Conservation (phyloP, 2,797 vertebrate species). For the Melanitta fusca region DNA sequence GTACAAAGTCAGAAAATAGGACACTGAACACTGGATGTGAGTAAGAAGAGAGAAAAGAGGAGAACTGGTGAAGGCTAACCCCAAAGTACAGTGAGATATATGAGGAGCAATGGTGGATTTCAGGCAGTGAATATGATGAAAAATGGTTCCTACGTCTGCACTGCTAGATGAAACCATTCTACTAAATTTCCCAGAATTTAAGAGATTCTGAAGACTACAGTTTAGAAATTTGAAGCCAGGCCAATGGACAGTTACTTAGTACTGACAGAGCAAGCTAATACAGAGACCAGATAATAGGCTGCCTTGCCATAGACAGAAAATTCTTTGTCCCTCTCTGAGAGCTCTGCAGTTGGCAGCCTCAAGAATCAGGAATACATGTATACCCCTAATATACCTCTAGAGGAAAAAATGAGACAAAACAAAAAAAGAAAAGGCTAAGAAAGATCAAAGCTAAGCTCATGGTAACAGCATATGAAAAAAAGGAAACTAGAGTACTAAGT, state of each 20-base stretch:
- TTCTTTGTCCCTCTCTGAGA: not conserved
- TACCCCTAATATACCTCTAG: not conserved
- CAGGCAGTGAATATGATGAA: not conserved
- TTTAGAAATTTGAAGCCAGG: not conserved
- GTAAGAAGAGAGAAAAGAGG: not conserved
- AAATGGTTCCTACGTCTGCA: not conserved
- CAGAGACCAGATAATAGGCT: not conserved
- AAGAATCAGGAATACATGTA: not conserved
- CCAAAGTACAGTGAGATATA: not conserved
- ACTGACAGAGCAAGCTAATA: not conserved
- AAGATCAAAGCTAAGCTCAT: not conserved
- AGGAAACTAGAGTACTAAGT: not conserved
- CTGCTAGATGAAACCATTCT: not conserved
- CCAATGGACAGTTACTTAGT: not conserved
- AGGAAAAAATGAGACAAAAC: not conserved
- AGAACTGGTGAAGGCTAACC: not conserved
- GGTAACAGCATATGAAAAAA: not conserved
- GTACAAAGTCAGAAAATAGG: constrained; percentile 17
- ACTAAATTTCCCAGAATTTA: not conserved
- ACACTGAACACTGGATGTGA: not conserved
- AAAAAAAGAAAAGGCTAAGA: not conserved
- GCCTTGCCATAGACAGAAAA: not conserved
- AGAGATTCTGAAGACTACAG: not conserved
- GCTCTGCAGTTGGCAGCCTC: not conserved
- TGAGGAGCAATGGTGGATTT: not conserved